Percentiles rank a stretch among this genome's conserved stretches.
phyloP scores from a whole-genome alignment of 2,113 vertebrate species.

The Trachemys scripta region DNA sequence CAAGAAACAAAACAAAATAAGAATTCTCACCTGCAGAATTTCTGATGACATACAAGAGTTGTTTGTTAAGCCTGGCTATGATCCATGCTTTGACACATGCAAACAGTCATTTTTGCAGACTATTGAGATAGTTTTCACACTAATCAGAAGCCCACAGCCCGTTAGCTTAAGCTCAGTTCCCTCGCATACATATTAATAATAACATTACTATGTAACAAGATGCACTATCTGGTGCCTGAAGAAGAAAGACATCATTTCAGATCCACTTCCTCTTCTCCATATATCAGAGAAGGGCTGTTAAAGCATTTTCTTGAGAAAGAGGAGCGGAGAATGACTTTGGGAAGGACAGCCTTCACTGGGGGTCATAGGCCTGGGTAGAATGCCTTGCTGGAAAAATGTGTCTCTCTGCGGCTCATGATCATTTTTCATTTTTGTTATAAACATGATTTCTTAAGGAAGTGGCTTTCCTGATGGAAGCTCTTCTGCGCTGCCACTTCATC shows the following conservation, averaged over 20 bases:
- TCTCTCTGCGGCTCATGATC: not conserved
- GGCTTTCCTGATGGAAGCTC: not conserved
- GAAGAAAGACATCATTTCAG: slow-evolving; percentile 16
- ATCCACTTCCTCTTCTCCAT: not conserved
- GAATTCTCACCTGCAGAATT: not conserved
- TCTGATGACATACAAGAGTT: not conserved
- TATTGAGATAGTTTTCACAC: not conserved
- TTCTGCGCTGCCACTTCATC: not conserved
- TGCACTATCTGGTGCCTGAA: not conserved
- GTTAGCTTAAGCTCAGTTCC: not conserved
- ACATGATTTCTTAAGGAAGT: not conserved
- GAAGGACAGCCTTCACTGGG: not conserved
- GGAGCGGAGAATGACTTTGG: slow-evolving; percentile 6
- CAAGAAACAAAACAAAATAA: not conserved
- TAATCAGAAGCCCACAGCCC: not conserved
- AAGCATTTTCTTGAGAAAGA: slow-evolving; percentile 1
- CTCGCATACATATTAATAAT: not conserved
- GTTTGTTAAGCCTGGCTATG: not conserved
- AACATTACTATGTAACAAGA: not conserved
- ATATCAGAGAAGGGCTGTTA: not conserved
- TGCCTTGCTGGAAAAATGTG: not conserved
- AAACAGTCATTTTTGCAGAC: not conserved
- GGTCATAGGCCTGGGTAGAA: slow-evolving; percentile 14
- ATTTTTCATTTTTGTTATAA: slow-evolving; percentile 44
- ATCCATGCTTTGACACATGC: not conserved